phyloP scores from a whole-genome alignment of 2,797 vertebrate species.

The Cercopithecus mitis region DNA sequence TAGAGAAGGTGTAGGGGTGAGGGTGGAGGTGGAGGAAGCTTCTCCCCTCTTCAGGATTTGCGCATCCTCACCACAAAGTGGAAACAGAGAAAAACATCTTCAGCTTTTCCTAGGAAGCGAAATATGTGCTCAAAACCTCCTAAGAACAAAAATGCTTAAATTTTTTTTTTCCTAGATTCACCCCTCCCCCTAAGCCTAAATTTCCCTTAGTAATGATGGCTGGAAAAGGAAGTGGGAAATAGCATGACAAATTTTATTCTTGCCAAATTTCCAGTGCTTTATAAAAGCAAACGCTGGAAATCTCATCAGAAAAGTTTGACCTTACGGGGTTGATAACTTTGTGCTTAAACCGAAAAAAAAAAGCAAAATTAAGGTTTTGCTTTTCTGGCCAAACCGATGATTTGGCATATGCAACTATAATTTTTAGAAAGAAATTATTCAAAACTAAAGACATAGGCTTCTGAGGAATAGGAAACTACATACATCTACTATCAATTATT shows the following conservation, averaged over 20 bases:
- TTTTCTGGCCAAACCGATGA: background rate
- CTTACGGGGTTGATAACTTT: constrained; percentile 42
- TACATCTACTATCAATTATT: background rate
- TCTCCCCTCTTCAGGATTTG: background rate
- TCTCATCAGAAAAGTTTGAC: constrained; percentile 74
- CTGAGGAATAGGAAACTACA: constrained; percentile 7
- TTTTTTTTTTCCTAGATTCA: background rate
- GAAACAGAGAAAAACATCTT: background rate
- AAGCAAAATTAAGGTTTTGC: background rate
- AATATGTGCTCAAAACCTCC: constrained; percentile 39
- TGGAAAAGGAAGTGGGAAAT: constrained; percentile 77
- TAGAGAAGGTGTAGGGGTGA: background rate
- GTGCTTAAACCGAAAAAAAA: background rate
- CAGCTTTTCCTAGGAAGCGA: constrained; percentile 1
- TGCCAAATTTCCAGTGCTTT: constrained; percentile 67
- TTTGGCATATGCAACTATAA: constrained; percentile 47
- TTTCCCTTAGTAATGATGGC: constrained; percentile 70
- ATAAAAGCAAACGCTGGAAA: constrained; percentile 76
- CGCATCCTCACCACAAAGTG: background rate
- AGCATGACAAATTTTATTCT: constrained; percentile 76
- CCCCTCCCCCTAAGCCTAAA: constrained; percentile 36
- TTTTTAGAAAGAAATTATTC: constrained; percentile 16
- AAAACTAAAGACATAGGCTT: constrained; percentile 45
- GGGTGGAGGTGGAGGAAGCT: background rate
- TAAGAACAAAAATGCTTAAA: constrained; percentile 46